Percentiles rank a stretch among this genome's conserved stretches.
These are phyloP conservation scores for Epizoanthus rinbou DNA, from an alignment of 92 coral and sea anemone species.

Conservation along the genomic window DNA sequence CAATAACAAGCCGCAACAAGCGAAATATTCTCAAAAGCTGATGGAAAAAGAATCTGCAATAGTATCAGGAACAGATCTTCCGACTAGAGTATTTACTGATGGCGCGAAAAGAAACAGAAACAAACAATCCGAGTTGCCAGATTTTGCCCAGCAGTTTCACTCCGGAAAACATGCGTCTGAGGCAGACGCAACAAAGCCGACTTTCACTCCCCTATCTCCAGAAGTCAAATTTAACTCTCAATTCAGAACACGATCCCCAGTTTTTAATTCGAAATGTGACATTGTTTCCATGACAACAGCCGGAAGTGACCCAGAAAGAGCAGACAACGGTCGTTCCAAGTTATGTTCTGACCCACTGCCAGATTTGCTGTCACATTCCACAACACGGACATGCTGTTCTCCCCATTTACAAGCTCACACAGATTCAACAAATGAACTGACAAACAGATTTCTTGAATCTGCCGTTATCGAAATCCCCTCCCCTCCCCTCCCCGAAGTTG, in stretches of 20 bases:
- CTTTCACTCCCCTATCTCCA: neutral
- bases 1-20: neutral
- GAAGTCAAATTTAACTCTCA: constrained; percentile 19
- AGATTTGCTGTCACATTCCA: constrained; percentile 65
- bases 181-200: no score
- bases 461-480: neutral
- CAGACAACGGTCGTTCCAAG: constrained; percentile 30
- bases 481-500: constrained; percentile 48
- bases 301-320: constrained; percentile 20
- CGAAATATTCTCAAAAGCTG: neutral
- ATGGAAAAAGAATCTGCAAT: neutral
- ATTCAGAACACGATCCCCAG: constrained; percentile 31
- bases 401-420: neutral
- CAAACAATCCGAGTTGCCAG: neutral
- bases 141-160: neutral
- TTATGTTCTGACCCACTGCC: constrained; percentile 53
- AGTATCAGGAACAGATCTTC: neutral
- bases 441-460: neutral
- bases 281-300: constrained; percentile 49
- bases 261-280: constrained; percentile 41
- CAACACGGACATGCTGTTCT: neutral
- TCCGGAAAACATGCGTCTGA: neutral
- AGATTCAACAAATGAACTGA: neutral
- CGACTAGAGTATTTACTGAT: neutral
- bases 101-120: neutral